Base-by-base conservation (phyloP, 92 coral and sea anemone species). In the Epizoanthus rinbou region DNA sequence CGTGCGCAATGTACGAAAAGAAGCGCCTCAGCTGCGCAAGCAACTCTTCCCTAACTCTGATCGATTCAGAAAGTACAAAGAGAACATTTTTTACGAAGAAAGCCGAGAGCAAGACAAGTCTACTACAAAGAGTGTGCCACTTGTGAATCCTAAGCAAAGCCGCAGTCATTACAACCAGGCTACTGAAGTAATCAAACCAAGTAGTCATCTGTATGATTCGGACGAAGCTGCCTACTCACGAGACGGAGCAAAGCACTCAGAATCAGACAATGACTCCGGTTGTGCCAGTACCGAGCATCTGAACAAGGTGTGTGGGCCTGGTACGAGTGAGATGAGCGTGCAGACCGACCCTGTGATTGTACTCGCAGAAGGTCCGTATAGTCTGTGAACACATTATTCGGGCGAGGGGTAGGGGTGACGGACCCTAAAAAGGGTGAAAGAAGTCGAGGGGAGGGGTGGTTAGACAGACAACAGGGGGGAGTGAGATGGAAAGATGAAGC, bases 281-380 rank as follows among this genome's bases (percentile, higher is more conserved):
- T 78, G 82, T 21, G 82, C 82, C 58, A 78, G 82, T 43, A 78
- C 71, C 71, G 82, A 78, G 59, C 59, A 78, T 45, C 64, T 78
- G 71, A 78, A 78, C 82, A 78, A 78, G 82, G 82, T 78, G 82
- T 78, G 82, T 78, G 65, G 60, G 82, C 58, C 82, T 41, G 82
- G 82, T 22, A 62, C 82, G 57, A 62, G 71, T 23, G 82, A 78
- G 82, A 78, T 22, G 71, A 62, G 82, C 65, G 82, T 78, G 37
- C 82, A 78, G 58, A 78, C 82, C 35, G 82, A 78, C 58, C 82
- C 82, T 78, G 82, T 78, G 58, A 78, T 78, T 43, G 82, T 78
- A 62, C 82, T 78, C 82, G 82, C 82, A 78, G 82, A 78, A 78
- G 82, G 82, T 78, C 82, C 71, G 82, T 78, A 78, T 62, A 78